phyloP scores from a whole-genome alignment of 30 jellyfish, hydroid and myxozoan genomes.

The Cassiopea xamachana region DNA sequence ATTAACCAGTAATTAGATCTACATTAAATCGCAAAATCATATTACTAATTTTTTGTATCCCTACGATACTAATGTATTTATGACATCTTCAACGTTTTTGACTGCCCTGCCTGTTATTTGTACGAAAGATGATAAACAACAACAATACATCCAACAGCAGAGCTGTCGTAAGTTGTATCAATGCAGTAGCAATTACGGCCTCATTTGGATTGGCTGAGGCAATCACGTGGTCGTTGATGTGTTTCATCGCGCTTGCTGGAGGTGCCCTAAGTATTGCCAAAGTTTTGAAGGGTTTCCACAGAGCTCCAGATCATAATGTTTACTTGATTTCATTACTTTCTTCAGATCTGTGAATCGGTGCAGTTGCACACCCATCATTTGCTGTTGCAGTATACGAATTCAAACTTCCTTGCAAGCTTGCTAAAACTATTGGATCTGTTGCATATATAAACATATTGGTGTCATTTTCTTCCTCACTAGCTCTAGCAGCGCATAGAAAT shows the following conservation, averaged over 20 bases:
- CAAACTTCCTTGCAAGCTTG: conserved; percentile 4
- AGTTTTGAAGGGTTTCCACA: neutral
- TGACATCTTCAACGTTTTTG: too few relatives aligned
- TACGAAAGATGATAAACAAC: too few relatives aligned
- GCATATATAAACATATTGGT: conserved; percentile 12
- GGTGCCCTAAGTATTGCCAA: conserved; percentile 8
- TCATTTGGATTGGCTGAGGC: conserved; percentile 40
- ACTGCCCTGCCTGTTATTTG: too few relatives aligned
- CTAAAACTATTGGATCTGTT: neutral
- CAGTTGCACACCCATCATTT: conserved; percentile 15
- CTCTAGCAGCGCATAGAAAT: conserved; percentile 26
- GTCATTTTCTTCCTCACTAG: conserved; percentile 37
- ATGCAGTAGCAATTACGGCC: neutral
- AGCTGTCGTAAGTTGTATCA: neutral
- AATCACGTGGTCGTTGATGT: neutral
- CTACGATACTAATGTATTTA: too few relatives aligned
- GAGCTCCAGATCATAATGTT: conserved; percentile 21
- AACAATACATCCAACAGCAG: neutral
- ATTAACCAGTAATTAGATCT: too few relatives aligned
- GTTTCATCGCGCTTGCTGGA: conserved; percentile 16
- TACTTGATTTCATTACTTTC: conserved; percentile 30
- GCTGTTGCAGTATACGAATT: conserved; percentile 1
- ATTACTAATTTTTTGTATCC: too few relatives aligned
- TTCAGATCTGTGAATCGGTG: conserved; percentile 24
- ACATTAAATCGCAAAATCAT: too few relatives aligned